Base-by-base conservation (phyloP, 2,797 vertebrate species). In the Melanotaenia nigrans region DNA sequence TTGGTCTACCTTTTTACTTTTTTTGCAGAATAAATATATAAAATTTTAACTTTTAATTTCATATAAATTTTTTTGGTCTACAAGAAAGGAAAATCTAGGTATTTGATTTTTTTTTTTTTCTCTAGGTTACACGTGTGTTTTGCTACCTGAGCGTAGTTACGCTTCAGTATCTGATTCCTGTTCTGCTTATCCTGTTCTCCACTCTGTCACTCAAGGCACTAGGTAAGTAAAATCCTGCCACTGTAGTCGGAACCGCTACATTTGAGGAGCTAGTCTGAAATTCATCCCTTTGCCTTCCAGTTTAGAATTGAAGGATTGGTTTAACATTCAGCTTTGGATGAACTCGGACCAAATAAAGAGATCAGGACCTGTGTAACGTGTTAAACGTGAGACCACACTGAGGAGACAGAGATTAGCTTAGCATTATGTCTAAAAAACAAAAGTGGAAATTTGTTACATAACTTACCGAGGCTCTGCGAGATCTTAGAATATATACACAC, bases 111-210 rank as follows among this genome's bases (percentile, higher is more conserved):
- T 13, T 6, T 1, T 13, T 5, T 45, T 8, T 47, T 18, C 1
- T 4, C 45, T 91, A 99, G 98, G 94, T 99, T 70, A 95, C 95
- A 0, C 93, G 96, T 40, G 95, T 99, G 73, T 99, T 96, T 88
- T 98, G 97, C 89, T 99, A 99, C 73, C 90, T 99, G 83, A 92
- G 96, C 0, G 96, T 99, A 36, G 95, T 99, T 68, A 96, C 95
- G 12, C 91, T 99, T 71, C 98, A 99, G 89, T 99, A 99, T 89
- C 82, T 99, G 90, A 90, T 96, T 5, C 97, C 97, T 0, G 8
- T 97, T 68, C 83, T 98, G 42, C 95, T 99, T 47, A 95, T 95
- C 28, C 94, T 99, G 33, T 96, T 97, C 86, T 96, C 95, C 62
- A 92, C 95, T 0, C 89, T 99, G 53, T 91, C 97, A 7, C 95